Conservation (phyloP, 2,797 vertebrate species). For the Aphelocoma californica region DNA sequence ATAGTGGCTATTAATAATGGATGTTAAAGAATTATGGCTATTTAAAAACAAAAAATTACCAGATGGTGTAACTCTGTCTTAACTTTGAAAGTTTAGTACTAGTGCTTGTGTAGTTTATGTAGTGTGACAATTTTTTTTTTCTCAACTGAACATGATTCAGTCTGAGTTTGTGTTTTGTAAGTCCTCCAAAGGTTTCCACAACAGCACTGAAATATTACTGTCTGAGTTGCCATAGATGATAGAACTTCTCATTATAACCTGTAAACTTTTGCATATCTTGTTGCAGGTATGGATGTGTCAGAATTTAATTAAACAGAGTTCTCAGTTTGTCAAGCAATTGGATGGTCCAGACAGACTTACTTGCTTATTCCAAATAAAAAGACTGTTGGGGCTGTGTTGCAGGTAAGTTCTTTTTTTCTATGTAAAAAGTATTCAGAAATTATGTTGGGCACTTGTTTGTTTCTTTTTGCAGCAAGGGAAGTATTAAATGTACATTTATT, state of each 20-base stretch:
- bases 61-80: not conserved
- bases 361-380: conserved; percentile 96
- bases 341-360: conserved; percentile 86
- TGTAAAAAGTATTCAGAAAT: not conserved
- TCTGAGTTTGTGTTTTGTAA: not conserved
- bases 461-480: not conserved
- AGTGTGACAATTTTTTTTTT: not conserved
- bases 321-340: conserved; percentile 89
- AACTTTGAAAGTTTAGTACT: not conserved
- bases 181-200: not conserved
- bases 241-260: not conserved
- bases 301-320: conserved; percentile 90
- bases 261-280: conserved; percentile 5
- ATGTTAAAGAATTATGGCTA: not conserved
- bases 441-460: not conserved
- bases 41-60: not conserved
- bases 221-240: not conserved
- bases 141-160: not conserved
- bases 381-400: conserved; percentile 88
- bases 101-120: rapidly evolving
- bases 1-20: not conserved
- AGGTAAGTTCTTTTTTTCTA: conserved; percentile 64
- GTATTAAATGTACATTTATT: not conserved
- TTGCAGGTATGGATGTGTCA: conserved; percentile 94
- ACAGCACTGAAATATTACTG: not conserved